phyloP scores from a whole-genome alignment of 2,797 vertebrate species.

The Coregonus ussuriensis region DNA sequence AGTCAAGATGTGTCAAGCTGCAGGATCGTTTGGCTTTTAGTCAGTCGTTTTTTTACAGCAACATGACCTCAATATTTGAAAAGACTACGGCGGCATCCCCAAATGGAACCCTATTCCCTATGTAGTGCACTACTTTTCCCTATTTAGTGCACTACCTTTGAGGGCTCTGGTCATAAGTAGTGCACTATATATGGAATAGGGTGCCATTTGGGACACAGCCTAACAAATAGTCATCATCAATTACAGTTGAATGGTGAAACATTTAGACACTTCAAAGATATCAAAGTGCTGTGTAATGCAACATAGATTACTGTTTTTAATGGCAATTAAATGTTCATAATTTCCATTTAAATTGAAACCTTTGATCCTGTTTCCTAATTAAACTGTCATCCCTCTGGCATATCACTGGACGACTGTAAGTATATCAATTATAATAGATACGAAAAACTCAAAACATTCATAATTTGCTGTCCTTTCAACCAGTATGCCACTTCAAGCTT shows the following conservation, averaged over 20 bases:
- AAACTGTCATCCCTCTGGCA: constrained; percentile 12
- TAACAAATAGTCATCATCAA: constrained; percentile 34
- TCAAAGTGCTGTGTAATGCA: constrained; percentile 33
- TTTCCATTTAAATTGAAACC: constrained; percentile 33
- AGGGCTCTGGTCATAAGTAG: too few relatives aligned
- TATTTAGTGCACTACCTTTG: too few relatives aligned
- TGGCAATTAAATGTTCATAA: constrained; percentile 6
- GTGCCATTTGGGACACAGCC: background rate
- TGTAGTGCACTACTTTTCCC: background rate
- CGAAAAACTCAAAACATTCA: too few relatives aligned
- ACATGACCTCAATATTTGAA: too few relatives aligned
- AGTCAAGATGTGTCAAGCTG: background rate
- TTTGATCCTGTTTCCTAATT: constrained; percentile 22
- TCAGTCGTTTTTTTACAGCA: too few relatives aligned
- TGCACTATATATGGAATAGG: background rate
- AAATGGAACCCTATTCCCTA: background rate
- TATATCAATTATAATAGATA: constrained; percentile 15
- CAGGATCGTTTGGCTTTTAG: background rate
- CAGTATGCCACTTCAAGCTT: too few relatives aligned
- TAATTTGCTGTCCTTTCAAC: too few relatives aligned
- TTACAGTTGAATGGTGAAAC: constrained; percentile 25
- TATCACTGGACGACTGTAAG: constrained; percentile 7
- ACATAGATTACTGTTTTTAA: constrained; percentile 30
- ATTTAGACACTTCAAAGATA: constrained; percentile 36
- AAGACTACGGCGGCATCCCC: background rate